Evolutionary conservation across 2,113 vertebrate species (phyloP), one percentile per base, ranked within the genome.

Genomic region (Corythoichthys intestinalis): DNA sequence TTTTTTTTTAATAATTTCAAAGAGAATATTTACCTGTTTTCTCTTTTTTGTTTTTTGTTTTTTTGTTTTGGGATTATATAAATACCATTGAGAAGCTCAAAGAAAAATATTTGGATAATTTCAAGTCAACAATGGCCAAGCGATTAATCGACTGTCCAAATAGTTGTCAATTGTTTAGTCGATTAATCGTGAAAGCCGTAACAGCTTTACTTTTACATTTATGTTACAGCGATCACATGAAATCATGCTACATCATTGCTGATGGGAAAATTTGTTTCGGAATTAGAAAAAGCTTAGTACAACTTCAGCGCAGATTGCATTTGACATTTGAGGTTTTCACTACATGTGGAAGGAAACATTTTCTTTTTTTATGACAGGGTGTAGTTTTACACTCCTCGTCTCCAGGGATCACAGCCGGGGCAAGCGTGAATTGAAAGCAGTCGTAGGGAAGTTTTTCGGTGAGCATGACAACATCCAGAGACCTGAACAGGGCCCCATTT

Each of bases 401-500:
- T 38, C 38, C 57, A 9, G 2, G 66, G 59, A 79, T 78, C 59
- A 46, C 1, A 3, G 41, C 11, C 4, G 2, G 41, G 69, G 34
- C 59, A 72, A 58, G 61, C 69, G 34, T 52, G 67, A 74, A 79
- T 61, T 67, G 73, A 78, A 78, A 71, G 67, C 78, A 56, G 56
- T 57, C 52, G 1, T 28, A 2, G 28, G 37, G 28, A 41, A 53
- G 52, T 72, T 82, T 76, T 62, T 59, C 38, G 56, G 74, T 58
- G 60, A 57, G 56, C 61, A 37, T 9, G 58, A 77, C 66, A 77
- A 67, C 44, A 49, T 28, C 75, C 62, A 63, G 61, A 81, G 75
- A 66, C 61, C 65, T 62, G 68, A 11, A 83, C 76, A 74, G 66
- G 80, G n/a, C 44, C 79, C 73, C 71, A 63, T 72, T 82, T 76